Percentiles rank a stretch among this genome's conserved stretches.
Conservation (phyloP, 2,113 vertebrate genomes). For the Gnathonemus longibarbis region DNA sequence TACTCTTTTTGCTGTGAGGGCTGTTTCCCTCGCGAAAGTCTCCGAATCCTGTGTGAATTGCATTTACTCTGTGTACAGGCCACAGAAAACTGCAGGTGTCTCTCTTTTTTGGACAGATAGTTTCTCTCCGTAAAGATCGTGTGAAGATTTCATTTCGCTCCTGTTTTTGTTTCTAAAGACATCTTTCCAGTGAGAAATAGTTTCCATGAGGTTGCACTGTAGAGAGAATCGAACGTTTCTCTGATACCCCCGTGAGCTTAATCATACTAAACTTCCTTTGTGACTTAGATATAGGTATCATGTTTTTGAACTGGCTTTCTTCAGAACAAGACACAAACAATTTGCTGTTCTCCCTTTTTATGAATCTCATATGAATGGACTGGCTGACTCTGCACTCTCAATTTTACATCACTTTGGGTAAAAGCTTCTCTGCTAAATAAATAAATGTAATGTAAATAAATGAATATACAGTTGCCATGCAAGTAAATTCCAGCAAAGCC, state of each 20-base stretch:
- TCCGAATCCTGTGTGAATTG: not conserved
- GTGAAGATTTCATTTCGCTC: slow-evolving; percentile 12
- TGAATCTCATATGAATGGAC: not conserved
- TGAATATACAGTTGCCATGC: not conserved
- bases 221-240: not conserved
- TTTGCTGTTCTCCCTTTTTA: not conserved
- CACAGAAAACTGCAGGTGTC: not conserved
- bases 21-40: not conserved
- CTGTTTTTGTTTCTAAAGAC: slow-evolving; percentile 17
- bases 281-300: not conserved
- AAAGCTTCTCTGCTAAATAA: not conserved
- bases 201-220: slow-evolving; percentile 16
- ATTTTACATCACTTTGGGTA: not conserved
- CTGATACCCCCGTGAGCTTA: not conserved
- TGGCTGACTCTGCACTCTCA: not conserved
- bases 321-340: not conserved
- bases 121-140: not conserved
- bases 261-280: slow-evolving; percentile 1
- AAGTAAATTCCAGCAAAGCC: not conserved
- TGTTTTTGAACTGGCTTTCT: not conserved
- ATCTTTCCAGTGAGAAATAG: slow-evolving; percentile 15
- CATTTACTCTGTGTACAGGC: not conserved
- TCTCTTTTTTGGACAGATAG: not conserved
- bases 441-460: not conserved
- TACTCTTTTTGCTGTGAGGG: not conserved